Conservation (phyloP, 2,888 invertebrate genomes). For the Sinodicranocentrus sp. region DNA sequence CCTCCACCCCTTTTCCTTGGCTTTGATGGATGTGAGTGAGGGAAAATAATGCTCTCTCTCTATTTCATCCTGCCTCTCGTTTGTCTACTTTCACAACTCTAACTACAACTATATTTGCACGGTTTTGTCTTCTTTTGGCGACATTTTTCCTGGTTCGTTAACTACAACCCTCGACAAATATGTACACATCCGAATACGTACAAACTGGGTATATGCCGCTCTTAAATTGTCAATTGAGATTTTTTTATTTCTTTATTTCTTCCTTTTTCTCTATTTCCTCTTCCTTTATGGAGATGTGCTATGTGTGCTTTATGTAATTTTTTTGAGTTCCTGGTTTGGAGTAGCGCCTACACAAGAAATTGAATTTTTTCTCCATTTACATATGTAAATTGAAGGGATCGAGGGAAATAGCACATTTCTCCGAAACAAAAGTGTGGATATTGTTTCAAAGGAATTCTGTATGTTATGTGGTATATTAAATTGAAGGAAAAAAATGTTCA, state of each 20-base stretch:
- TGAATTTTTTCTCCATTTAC: too few species aligned
- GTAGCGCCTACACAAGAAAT: too few species aligned
- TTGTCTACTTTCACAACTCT: slow-evolving; percentile 33
- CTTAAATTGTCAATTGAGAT: slow-evolving; percentile 22
- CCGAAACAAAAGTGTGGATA: too few species aligned
- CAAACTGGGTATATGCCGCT: background rate
- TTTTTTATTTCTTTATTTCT: background rate
- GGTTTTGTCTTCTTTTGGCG: slow-evolving; percentile 43
- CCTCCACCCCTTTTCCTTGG: slow-evolving; percentile 59
- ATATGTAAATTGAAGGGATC: too few species aligned
- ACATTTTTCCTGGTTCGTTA: slow-evolving; percentile 66
- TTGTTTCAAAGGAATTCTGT: too few species aligned
- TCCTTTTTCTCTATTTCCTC: background rate
- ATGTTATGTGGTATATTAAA: too few species aligned
- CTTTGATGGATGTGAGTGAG: slow-evolving; percentile 65
- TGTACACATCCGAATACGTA: slow-evolving; percentile 13
- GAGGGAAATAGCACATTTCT: too few species aligned
- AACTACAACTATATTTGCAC: slow-evolving; percentile 42
- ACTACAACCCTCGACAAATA: slow-evolving; percentile 30
- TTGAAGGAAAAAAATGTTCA: too few species aligned
- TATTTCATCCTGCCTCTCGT: slow-evolving; percentile 32
- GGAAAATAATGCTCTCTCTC: slow-evolving; percentile 57
- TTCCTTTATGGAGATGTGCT: slow-evolving; percentile 2
- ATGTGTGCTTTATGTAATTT: slow-evolving; percentile 35
- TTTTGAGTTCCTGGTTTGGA: background rate